Evolutionary conservation across 2,888 invertebrate genomes (phyloP), one percentile per base, ranked within the genome.

Genomic region (Callosobruchus maculatus): DNA sequence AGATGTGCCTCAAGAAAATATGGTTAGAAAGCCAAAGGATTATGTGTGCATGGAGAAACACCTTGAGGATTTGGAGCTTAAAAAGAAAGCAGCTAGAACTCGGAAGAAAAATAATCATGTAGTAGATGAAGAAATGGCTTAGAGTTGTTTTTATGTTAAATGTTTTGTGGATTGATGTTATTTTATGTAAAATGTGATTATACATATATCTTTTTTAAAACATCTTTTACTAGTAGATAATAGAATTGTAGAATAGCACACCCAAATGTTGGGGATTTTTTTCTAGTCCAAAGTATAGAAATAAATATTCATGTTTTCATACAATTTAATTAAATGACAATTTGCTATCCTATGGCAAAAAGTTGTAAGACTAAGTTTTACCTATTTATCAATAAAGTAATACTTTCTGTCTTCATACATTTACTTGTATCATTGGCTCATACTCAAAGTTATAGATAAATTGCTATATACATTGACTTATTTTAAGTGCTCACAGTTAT

Each of bases 31-130:
- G 76, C 92, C 92, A 0, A 70, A 75, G 0, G 85, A 88, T 79
- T 92, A 92, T 80, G 82, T 84, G 0, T 86, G 87, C 77, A 88
- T 90, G 75, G 83, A 87, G 0, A 84, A 87, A 0, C 92, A 89
- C 80, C 90, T 92, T 78, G 80, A 87, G 66, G 83, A 86, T 80
- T 73, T 88, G 88, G 86, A 74, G 20, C 77, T 0, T 86, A 81
- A 71, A 72, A 73, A 72, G 71, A 72, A 74, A 67, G 71, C 13
- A 49, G 13, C 9, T 20, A 67, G 21, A 18, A 20, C 21, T 68
- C 22, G 20, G 71, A 67, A 0, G 22, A 22, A 67, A 18, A 49
- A 49, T 13, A 5, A 49, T 49, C 4, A 13, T 49, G 49, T 49
- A 13, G 49, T 49, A 49, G 49, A 49, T 49, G 49, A 49, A 49